Evolutionary conservation across 2,888 invertebrate genomes (phyloP), one percentile per base, ranked within the genome.

Genomic region (Baronia brevicornis): DNA sequence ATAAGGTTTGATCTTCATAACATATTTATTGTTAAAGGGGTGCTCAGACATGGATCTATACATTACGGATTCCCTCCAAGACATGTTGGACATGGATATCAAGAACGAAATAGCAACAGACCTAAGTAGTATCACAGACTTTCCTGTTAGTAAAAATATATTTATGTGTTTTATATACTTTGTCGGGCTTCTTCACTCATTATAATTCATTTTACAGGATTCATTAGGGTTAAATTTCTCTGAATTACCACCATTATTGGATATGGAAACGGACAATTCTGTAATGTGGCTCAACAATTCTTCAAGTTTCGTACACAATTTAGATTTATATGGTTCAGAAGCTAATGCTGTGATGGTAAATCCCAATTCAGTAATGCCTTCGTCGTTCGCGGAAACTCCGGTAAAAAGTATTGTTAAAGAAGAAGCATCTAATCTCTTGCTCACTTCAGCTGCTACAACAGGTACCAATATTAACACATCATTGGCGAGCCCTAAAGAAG

Each of bases 21-120:
- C 23, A 15, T 32, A 6, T 27, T 22, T 38, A 46, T 54, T 44
- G 34, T 75, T 75, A 14, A 61, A 88, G 88, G 84, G 80, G 64
- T 78, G 85, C 60, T 82, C 84, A 48, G 86, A 85, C 53, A 87
- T 88, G 69, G 89, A 89, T 64, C 78, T 88, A 41, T 89, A 88
- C 53, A 88, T 88, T 61, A 88, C 88, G 15, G 89, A 89, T 63
- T 92, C 94, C 28, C 88, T 95, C 57, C 94, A 95, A 69, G 95
- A 96, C 61, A 94, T 95, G 91, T 87, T 96, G 44, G 95, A 95
- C 61, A 91, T 93, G 69, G 96, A 95, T 63, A 94, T 96, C 41
- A 93, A 94, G 63, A 89, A 90, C 46, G 94, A 94, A 74, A 92
- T 94, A 51, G 94, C 93, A 41, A 91, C 90, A 32, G 89, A 92